Evolutionary conservation across 1,140 invertebrate genomes (phyloP), one percentile per base, ranked within the genome.

Genomic region (Ladona fulva): DNA sequence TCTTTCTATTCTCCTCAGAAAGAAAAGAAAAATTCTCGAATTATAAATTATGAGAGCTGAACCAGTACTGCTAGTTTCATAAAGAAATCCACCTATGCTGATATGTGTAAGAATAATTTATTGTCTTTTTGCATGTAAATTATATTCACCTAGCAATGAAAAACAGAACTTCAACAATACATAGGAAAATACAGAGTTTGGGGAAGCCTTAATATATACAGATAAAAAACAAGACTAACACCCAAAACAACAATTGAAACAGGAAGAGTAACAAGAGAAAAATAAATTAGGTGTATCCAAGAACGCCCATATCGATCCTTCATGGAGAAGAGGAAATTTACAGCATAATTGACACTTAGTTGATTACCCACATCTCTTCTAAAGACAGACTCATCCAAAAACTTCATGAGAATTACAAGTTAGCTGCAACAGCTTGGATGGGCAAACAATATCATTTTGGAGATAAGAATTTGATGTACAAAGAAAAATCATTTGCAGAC

Each of bases 91-190:
- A 66, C 52, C 5, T 3, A 22, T 66, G 14, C 5, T 22, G n/a
- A 66, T 66, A 66, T 66, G 52, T 66, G 14, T 19, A 66, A 66
- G 52, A 66, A 66, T 66, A 66, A 66, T 66, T 66, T 66, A 66
- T 66, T 66, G 52, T 66, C 52, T 66, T 66, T 66, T 66, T 66
- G 52, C 52, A 66, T 19, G 52, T 66, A 66, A 66, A 66, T 66
- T 66, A 66, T 66, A 66, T 66, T 66, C n/a, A 66, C 52, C 52
- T 66, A 66, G 52, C 52, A 66, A 66, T 66, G n/a, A 37, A 66
- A 66, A 66, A 66, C 52, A 66, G 52, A 66, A 66, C n/a, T 19
- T 66, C 16, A 66, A 66, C n/a, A 66, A 66, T 22, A 66, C 14
- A 66, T 66, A 6, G 14, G n/a, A 66, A 66, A 19, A 66, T 66